Evolutionary conservation across 2,113 vertebrate species (phyloP).

Genomic region (Phoenicopterus ruber): DNA sequence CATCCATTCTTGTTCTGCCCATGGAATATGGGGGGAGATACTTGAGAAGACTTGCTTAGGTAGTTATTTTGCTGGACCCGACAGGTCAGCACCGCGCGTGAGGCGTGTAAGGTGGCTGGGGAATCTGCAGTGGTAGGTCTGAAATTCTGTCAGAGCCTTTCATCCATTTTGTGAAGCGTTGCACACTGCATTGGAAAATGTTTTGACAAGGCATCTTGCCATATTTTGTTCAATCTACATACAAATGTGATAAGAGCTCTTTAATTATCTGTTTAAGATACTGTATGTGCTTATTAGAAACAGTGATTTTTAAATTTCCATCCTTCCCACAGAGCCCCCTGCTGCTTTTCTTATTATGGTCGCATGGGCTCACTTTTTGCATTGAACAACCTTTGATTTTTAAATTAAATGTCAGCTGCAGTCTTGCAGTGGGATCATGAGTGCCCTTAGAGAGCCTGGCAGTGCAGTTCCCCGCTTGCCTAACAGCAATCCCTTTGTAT

Average conservation of each 20-base stretch:
- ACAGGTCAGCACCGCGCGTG: neutral
- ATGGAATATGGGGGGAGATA: neutral
- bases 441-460: slow-evolving; percentile 71
- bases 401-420: slow-evolving; percentile 82
- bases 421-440: slow-evolving; percentile 70
- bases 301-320: slow-evolving; percentile 63
- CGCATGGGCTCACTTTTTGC: slow-evolving; percentile 55
- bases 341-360: slow-evolving; percentile 70
- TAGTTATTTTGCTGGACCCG: neutral
- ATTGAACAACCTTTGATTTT: slow-evolving; percentile 79
- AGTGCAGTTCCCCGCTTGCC: slow-evolving; percentile 49
- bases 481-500: slow-evolving; percentile 78
- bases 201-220: slow-evolving; percentile 74
- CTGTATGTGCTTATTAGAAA: slow-evolving; percentile 73
- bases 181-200: neutral
- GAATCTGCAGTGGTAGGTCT: neutral
- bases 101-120: neutral
- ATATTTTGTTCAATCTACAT: slow-evolving; percentile 73
- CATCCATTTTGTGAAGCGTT: neutral
- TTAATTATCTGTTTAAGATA: slow-evolving; percentile 77
- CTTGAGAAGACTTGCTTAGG: neutral
- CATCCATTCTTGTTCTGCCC: neutral
- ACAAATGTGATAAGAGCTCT: slow-evolving; percentile 71
- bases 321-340: slow-evolving; percentile 70
- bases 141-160: neutral